These are phyloP conservation scores for Tipula unca DNA, from an alignment of 2,888 invertebrate genomes.

Conservation along the genomic window DNA sequence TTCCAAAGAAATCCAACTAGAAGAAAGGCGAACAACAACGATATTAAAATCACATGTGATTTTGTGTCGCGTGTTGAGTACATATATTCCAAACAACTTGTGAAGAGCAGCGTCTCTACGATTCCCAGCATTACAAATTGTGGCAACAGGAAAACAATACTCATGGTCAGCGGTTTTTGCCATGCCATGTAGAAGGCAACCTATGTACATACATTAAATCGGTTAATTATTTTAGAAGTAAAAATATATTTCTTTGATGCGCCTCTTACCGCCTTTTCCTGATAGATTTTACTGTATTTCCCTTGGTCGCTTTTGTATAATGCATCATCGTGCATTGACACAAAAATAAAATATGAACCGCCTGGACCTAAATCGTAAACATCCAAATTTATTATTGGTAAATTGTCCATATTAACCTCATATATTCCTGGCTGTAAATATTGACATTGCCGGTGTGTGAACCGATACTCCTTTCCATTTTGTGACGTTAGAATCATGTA, in stretches of 20 bases:
- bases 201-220: too few relatives aligned
- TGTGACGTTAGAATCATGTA: too few relatives aligned
- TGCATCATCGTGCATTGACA: background rate
- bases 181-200: background rate
- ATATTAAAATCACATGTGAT: background rate
- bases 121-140: background rate
- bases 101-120: background rate
- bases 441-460: background rate
- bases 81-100: background rate
- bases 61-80: background rate
- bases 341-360: background rate
- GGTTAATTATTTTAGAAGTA: too few relatives aligned
- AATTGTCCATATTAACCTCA: background rate
- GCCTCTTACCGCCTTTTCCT: too few relatives aligned
- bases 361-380: background rate
- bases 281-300: too few relatives aligned
- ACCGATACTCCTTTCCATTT: too few relatives aligned
- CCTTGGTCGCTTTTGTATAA: background rate
- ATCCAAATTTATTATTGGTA: background rate
- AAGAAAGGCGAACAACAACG: background rate
- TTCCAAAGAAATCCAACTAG: background rate
- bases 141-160: background rate
- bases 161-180: background rate
- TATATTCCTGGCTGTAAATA: background rate
- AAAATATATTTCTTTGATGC: too few relatives aligned